A percentile compares a stretch with the other conserved stretches of the same genome.
These are phyloP conservation scores for Kradibia gibbosae DNA, from an alignment of 1,140 invertebrate species.

Conservation along the genomic window DNA sequence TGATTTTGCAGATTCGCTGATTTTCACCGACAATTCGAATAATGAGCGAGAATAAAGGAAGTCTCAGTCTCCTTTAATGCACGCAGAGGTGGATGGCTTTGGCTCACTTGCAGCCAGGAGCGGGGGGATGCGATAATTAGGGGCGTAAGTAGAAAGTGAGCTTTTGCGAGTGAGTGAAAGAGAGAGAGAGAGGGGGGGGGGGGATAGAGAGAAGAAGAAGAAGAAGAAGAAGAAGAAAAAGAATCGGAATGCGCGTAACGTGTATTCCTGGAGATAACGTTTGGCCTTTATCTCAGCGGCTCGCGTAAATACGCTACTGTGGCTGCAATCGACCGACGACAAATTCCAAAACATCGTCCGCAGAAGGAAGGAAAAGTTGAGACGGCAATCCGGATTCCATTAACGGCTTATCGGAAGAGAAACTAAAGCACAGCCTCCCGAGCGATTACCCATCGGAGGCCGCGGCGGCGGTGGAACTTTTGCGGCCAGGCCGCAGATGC, in stretches of 20 bases:
- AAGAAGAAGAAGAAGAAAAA: not conserved
- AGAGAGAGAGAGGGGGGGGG: no score
- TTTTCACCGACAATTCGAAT: no score
- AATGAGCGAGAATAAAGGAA: no score
- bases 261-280: not conserved
- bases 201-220: no score
- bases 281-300: no score
- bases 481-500: not conserved
- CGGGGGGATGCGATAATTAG: no score
- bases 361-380: conserved; percentile 24
- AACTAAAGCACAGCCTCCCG: not conserved
- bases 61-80: no score
- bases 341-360: not conserved
- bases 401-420: conserved; percentile 37
- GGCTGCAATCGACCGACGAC: not conserved
- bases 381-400: conserved; percentile 34
- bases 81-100: no score
- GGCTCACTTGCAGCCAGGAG: no score
- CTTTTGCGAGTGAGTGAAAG: no score
- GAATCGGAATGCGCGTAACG: not conserved
- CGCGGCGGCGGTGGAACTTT: not conserved
- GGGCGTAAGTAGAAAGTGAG: no score
- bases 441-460: not conserved
- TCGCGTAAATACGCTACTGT: not conserved
- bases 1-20: no score